phyloP scores from a whole-genome alignment of 2,888 invertebrate species.

The Sphecodes monilicornis region DNA sequence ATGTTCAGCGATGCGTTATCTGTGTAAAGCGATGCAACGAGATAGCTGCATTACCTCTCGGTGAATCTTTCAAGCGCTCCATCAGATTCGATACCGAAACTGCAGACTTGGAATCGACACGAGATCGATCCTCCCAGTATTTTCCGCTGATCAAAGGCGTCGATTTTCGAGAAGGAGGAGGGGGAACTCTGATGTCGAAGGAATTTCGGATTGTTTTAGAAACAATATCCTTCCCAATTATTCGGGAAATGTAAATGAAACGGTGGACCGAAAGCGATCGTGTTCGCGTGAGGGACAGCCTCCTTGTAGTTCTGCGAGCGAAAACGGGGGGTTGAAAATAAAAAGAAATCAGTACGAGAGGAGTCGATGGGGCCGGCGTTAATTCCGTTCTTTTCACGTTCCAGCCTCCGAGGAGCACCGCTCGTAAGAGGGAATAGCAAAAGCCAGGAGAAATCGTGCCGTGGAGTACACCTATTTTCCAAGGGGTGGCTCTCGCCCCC shows the following conservation, averaged over 20 bases:
- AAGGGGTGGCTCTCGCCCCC: constrained; percentile 39
- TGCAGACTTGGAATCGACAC: neutral
- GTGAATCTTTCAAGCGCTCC: neutral
- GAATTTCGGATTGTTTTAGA: neutral
- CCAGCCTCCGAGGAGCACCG: constrained; percentile 35
- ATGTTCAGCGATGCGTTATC: neutral
- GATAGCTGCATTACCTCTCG: neutral
- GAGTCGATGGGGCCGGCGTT: constrained; percentile 45
- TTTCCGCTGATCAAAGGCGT: neutral
- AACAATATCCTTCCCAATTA: too few relatives aligned
- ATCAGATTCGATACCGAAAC: neutral
- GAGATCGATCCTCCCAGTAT: neutral
- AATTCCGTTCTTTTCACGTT: constrained; percentile 43
- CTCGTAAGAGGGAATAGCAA: constrained; percentile 42
- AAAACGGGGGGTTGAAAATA: neutral
- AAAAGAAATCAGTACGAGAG: constrained; percentile 4
- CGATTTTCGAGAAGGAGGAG: neutral
- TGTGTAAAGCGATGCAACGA: neutral
- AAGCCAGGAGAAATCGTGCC: constrained; percentile 54
- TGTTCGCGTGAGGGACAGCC: neutral
- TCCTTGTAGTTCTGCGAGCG: neutral
- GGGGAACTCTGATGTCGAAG: neutral
- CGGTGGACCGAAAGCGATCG: neutral
- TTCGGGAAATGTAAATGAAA: neutral
- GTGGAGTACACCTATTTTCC: constrained; percentile 58